Evolutionary conservation across 2,888 invertebrate genomes (phyloP).

Genomic region (Drosophila incognita): DNA sequence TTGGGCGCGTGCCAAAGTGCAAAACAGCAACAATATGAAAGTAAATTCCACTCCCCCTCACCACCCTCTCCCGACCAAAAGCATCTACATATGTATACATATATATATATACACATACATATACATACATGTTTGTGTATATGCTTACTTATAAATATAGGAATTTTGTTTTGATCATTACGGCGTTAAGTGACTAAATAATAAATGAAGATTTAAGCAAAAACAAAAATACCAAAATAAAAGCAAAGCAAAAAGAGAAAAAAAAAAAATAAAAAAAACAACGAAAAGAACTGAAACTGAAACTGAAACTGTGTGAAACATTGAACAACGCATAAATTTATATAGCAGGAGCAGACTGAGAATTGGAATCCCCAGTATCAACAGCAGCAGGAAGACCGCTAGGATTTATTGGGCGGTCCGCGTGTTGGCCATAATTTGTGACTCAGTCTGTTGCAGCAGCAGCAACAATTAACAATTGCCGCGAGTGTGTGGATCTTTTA

Average conservation of each 20-base stretch:
- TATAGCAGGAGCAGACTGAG: constrained; percentile 27
- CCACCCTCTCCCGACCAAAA: too few species aligned
- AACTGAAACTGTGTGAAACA: constrained; percentile 11
- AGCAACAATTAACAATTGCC: constrained; percentile 44
- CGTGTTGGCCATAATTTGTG: constrained; percentile 43
- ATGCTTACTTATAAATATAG: constrained; percentile 12
- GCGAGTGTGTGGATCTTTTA: constrained; percentile 27
- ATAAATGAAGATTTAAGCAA: constrained; percentile 23
- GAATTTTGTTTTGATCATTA: constrained; percentile 12
- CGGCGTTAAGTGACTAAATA: constrained; percentile 29
- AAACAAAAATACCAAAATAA: constrained; percentile 7
- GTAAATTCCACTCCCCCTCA: constrained; percentile 4
- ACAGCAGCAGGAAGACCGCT: constrained; percentile 15
- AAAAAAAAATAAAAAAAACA: not conserved
- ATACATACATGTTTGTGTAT: not conserved
- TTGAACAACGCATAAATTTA: constrained; percentile 55
- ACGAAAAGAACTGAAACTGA: constrained; percentile 8
- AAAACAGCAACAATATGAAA: constrained; percentile 38
- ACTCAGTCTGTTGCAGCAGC: constrained; percentile 14
- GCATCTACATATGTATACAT: not conserved
- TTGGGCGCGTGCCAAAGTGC: constrained; percentile 66
- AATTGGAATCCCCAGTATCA: constrained; percentile 14
- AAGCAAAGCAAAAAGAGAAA: constrained; percentile 1
- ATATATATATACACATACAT: not conserved
- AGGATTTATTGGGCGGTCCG: constrained; percentile 57